These are phyloP conservation scores for Loxodonta africana DNA, from an alignment of 2,113 vertebrate species.

Conservation along the genomic window DNA sequence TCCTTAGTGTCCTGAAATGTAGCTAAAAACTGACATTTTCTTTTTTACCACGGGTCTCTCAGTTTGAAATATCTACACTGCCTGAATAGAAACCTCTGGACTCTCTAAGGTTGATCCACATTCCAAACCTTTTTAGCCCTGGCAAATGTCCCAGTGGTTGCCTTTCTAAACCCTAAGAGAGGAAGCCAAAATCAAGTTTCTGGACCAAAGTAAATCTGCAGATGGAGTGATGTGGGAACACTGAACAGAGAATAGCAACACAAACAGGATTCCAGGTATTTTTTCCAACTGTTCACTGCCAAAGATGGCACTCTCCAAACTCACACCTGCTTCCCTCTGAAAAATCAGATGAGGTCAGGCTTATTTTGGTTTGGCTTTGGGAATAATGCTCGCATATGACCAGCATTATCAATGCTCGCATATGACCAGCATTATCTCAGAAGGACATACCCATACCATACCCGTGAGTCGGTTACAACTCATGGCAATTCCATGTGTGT, in stretches of 20 bases:
- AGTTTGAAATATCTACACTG: neutral
- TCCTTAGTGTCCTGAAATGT: neutral
- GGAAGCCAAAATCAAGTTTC: conserved; percentile 44
- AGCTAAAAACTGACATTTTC: neutral
- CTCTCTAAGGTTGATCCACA: neutral
- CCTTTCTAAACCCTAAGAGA: conserved; percentile 64
- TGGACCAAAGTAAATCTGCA: conserved; percentile 62
- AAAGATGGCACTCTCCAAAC: conserved; percentile 53
- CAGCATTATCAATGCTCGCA: neutral
- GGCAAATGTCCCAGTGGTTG: conserved; percentile 48
- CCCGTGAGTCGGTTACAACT: neutral
- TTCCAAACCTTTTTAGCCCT: conserved; percentile 56
- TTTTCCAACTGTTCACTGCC: conserved; percentile 65
- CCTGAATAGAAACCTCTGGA: neutral
- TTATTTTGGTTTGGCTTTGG: conserved; percentile 68
- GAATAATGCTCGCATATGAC: neutral
- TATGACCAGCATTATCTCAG: neutral
- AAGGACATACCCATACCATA: neutral
- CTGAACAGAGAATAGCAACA: conserved; percentile 58
- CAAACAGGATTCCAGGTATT: conserved; percentile 12
- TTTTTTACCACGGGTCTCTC: neutral
- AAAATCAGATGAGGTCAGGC: conserved; percentile 69
- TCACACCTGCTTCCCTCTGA: conserved; percentile 66
- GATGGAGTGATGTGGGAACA: conserved; percentile 59
- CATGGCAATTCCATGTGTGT: neutral